A percentile compares a stretch with the other conserved stretches of the same genome.
Evolutionary conservation across 1,140 invertebrate species (phyloP).

Genomic region (Magallana gigas): DNA sequence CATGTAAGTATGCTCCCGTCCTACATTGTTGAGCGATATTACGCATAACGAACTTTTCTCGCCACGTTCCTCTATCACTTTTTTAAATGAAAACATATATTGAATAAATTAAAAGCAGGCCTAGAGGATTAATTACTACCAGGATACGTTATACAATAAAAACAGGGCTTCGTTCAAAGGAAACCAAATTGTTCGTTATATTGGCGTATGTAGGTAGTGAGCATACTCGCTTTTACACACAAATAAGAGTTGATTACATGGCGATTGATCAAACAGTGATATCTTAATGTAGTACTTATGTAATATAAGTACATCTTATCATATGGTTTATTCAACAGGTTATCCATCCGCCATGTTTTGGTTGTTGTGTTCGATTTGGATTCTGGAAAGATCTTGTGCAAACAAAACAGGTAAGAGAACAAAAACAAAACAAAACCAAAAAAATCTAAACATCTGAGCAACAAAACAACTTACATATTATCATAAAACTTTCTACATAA

Average conservation of each 20-base stretch:
- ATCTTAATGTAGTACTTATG: background rate
- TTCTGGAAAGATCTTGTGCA: background rate
- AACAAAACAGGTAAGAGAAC: conserved; percentile 17
- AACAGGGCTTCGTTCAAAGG: background rate
- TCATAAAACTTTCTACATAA: conserved; percentile 13
- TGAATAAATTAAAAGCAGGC: background rate
- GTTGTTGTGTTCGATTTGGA: conserved; percentile 27
- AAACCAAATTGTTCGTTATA: background rate
- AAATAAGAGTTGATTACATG: background rate
- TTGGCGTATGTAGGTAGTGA: background rate
- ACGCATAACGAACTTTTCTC: background rate
- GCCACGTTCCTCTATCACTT: background rate
- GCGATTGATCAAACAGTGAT: background rate
- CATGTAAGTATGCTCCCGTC: background rate
- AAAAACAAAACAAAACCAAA: background rate
- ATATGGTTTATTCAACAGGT: conserved; percentile 26
- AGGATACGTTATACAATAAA: background rate
- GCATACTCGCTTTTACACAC: background rate
- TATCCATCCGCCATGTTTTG: conserved; percentile 19
- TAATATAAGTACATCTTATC: background rate
- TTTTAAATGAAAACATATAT: background rate
- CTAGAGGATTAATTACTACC: background rate
- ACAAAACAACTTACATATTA: background rate
- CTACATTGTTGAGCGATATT: background rate
- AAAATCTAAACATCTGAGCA: no score